Conservation (phyloP, 2,888 invertebrate genomes). For the Lapara coniferarum region DNA sequence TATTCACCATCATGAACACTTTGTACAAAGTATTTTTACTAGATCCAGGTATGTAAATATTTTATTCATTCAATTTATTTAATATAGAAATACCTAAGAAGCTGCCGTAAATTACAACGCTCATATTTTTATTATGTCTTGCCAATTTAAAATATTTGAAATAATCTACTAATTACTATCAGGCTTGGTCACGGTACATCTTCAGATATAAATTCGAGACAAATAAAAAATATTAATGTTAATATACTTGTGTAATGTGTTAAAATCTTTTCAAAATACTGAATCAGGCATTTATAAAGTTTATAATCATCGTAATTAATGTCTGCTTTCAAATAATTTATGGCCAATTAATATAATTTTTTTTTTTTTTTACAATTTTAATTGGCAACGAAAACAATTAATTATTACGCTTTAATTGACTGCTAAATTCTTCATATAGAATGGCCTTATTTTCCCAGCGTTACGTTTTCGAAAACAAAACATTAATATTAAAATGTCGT, state of each 20-base stretch:
- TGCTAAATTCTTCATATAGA: not conserved
- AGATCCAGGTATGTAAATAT: too few relatives aligned
- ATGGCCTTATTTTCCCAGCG: not conserved
- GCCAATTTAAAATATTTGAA: not conserved
- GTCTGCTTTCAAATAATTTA: slow-evolving; percentile 3
- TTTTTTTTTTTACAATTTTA: slow-evolving; percentile 1
- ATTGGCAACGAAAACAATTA: slow-evolving; percentile 1
- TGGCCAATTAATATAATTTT: not conserved
- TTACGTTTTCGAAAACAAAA: slow-evolving; percentile 30
- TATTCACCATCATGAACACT: too few relatives aligned
- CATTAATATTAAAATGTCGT: slow-evolving; percentile 31
- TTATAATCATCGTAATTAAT: not conserved
- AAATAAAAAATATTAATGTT: too few relatives aligned
- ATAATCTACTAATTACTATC: not conserved
- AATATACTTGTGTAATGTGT: not conserved
- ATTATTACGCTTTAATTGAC: not conserved
- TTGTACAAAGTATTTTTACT: too few relatives aligned
- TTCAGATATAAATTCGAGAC: not conserved
- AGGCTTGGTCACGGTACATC: not conserved
- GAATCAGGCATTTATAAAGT: not conserved
- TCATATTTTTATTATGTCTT: not conserved
- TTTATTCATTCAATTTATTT: too few relatives aligned
- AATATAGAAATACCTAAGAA: not conserved
- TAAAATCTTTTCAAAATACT: not conserved
- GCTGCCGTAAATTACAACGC: not conserved